Base-by-base conservation (phyloP, 1,140 invertebrate genomes). In the Hypsibius dujardini region DNA sequence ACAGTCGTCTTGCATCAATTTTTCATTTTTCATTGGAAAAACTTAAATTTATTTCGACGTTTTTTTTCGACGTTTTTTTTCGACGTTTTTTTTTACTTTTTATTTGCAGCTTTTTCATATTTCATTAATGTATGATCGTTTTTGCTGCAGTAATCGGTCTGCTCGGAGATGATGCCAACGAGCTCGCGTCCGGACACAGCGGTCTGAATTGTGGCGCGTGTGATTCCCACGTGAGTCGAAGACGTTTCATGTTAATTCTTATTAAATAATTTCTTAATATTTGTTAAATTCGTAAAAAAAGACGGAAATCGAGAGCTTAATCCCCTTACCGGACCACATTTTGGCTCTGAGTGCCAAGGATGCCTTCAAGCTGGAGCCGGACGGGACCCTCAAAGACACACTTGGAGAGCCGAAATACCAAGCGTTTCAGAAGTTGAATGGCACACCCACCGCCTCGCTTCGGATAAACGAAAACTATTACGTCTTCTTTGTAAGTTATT, bases 401-500 rank as follows among this genome's bases (percentile, higher is more conserved):
- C 3, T 15, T 45, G 62, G 62, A 15, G 42, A 15, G 3, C 42
- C 62, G 12, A 67, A 67, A 42, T 12, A 15, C 42, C 42, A 67
- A 12, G 42, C 42, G 3, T 67, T 15, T 42, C 12, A 67, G 42
- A 67, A 67, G 12, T 42, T 67, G 12, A 67, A 67, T 3, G 62
- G 42, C 12, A 67, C 42, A 3, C 62, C 62, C 62, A 67, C 62
- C 12, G 62, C 62, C 12, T 15, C 12, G 12, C 62, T 67, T 7
- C 62, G 42, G 42, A 15, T 67, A 12, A 42, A 45, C 12, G 12
- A 67, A 7, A 12, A 15, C 0, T 45, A 15, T 42, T 67, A 67
- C 42, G 42, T 67, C 3, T 67, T 67, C 45, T 67, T 15, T 42
- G 62, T 67, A 67, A 67, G 62, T 67, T 7, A 56, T n/a, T 56